Conservation (phyloP, 2,113 vertebrate species). For the Ictalurus furcatus region DNA sequence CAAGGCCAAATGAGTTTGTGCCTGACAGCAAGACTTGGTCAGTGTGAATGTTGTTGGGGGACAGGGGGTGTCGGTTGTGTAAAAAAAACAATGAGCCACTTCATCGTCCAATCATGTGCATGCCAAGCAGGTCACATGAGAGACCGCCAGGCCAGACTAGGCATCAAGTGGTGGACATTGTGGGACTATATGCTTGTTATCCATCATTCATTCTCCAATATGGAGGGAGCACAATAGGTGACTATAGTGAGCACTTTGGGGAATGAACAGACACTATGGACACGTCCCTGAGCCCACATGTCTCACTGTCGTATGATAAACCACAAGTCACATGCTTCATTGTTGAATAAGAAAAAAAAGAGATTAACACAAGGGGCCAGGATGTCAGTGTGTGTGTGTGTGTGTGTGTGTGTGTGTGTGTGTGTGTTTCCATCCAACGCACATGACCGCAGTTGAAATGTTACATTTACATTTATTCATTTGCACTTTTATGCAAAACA, state of each 20-base stretch:
- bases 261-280: constrained; percentile 16
- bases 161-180: constrained; percentile 47
- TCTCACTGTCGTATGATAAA: constrained; percentile 39
- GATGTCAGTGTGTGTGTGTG: neutral
- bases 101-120: constrained; percentile 48
- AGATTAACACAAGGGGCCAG: constrained; percentile 8
- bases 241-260: constrained; percentile 31
- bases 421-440: neutral
- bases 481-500: constrained; percentile 12
- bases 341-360: constrained; percentile 5
- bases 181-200: constrained; percentile 17
- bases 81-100: constrained; percentile 39
- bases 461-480: constrained; percentile 29
- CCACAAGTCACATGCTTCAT: constrained; percentile 39
- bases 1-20: constrained; percentile 14
- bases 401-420: neutral
- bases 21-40: neutral
- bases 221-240: constrained; percentile 35
- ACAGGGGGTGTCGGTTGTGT: neutral
- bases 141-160: constrained; percentile 25
- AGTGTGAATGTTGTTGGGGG: constrained; percentile 14
- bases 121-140: constrained; percentile 44
- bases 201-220: constrained; percentile 31
- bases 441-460: constrained; percentile 22
- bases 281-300: constrained; percentile 30